These are phyloP conservation scores for Cosmorhoe ocellata DNA, from an alignment of 2,888 invertebrate species.

Conservation along the genomic window DNA sequence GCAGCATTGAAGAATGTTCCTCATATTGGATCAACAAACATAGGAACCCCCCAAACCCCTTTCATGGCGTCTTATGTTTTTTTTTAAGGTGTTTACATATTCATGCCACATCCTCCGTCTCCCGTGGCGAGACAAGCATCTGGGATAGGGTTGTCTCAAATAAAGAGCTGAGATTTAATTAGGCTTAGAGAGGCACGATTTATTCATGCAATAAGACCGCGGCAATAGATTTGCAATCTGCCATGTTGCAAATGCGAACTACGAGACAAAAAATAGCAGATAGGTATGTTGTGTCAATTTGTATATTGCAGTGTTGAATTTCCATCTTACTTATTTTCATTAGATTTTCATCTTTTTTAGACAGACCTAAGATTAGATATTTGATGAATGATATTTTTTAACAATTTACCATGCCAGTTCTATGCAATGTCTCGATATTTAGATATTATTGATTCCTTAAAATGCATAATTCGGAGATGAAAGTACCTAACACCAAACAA, in stretches of 20 bases:
- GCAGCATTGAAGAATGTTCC: conserved; percentile 12
- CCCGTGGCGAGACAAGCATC: conserved; percentile 51
- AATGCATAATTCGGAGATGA: too few species aligned
- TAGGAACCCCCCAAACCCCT: conserved; percentile 40
- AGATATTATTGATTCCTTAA: too few species aligned
- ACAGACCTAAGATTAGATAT: too few species aligned
- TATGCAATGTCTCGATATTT: too few species aligned
- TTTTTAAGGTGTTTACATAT: conserved; percentile 60
- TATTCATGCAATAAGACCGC: conserved; percentile 13
- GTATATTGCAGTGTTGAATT: too few species aligned
- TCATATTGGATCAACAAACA: conserved; percentile 40
- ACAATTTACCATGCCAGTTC: too few species aligned
- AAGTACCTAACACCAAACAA: too few species aligned
- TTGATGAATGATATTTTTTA: too few species aligned
- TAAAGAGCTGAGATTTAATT: conserved; percentile 13
- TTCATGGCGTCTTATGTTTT: conserved; percentile 39
- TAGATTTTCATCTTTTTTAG: too few species aligned
- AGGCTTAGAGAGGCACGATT: conserved; percentile 8
- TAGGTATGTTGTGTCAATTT: too few species aligned
- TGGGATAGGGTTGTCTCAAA: conserved; percentile 43
- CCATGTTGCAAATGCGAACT: background rate
- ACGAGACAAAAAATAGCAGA: background rate
- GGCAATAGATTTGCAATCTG: background rate
- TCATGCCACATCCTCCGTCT: conserved; percentile 62
- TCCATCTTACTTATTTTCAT: too few species aligned